Conservation (phyloP, 92 coral and sea anemone species). For the Chrysogorgia sp. region DNA sequence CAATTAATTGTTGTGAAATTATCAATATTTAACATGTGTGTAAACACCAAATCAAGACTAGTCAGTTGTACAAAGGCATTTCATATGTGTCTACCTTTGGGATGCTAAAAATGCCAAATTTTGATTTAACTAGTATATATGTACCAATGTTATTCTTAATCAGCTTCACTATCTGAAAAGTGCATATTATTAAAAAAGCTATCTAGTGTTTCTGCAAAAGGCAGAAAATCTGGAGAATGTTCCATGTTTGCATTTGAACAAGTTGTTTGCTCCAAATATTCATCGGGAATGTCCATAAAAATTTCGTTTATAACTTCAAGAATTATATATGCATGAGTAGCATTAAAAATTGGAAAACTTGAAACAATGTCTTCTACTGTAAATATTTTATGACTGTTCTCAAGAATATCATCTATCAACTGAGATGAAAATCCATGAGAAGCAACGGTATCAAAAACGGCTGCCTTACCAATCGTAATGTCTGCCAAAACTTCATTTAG, state of each 20-base stretch:
- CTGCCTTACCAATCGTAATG: neutral
- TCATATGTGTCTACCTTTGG: no score
- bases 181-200: neutral
- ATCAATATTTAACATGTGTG: no score
- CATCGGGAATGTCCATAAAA: conserved; percentile 25
- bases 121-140: no score
- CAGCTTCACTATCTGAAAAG: neutral
- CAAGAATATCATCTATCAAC: conserved; percentile 9
- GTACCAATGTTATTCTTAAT: no score
- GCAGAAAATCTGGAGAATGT: neutral
- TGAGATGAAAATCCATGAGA: conserved; percentile 24
- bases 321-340: conserved; percentile 15
- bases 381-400: conserved; percentile 16
- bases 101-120: no score
- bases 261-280: neutral
- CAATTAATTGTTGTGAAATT: no score
- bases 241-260: neutral
- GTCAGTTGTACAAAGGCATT: no score
- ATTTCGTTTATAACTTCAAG: conserved; percentile 13
- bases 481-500: conserved; percentile 15
- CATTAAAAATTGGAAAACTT: neutral
- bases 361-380: conserved; percentile 20
- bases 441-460: conserved; percentile 14
- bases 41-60: no score
- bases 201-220: conserved; percentile 15